phyloP scores from a whole-genome alignment of 2,797 vertebrate genomes.

The Siniperca undulata region DNA sequence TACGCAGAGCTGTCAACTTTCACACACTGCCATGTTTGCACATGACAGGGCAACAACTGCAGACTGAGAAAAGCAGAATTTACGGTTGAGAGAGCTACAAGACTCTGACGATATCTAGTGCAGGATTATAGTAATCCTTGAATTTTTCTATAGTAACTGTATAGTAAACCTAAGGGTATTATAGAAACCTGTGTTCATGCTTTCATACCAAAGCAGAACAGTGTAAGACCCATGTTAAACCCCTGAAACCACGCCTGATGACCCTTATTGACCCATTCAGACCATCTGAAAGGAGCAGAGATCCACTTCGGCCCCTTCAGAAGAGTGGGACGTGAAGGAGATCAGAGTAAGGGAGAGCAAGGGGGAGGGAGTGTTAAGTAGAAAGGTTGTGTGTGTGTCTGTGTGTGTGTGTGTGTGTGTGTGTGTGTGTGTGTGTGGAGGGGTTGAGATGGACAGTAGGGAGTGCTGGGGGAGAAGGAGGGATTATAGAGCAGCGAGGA shows the following conservation, averaged over 20 bases:
- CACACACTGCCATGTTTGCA: not conserved
- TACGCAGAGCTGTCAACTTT: conserved; percentile 13
- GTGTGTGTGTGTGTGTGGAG: not conserved
- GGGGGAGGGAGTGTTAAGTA: conserved; percentile 1
- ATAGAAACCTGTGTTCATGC: conserved; percentile 22
- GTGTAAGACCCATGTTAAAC: conserved; percentile 9
- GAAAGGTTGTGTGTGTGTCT: too few species aligned
- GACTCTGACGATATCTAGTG: conserved; percentile 29
- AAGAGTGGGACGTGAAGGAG: not conserved
- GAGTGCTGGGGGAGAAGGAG: conserved; percentile 36
- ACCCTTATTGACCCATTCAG: not conserved
- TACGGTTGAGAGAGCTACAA: conserved; percentile 27
- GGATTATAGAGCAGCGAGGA: conserved; percentile 60
- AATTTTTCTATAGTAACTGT: conserved; percentile 46
- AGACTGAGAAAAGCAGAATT: conserved; percentile 32
- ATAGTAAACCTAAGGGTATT: conserved; percentile 21
- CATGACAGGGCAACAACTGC: not conserved
- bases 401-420: not conserved
- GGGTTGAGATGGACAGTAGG: conserved; percentile 38
- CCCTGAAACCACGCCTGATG: not conserved
- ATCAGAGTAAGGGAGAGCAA: conserved; percentile 20
- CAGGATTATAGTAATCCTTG: conserved; percentile 63
- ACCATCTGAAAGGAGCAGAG: conserved; percentile 2
- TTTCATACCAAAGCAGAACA: conserved; percentile 7
- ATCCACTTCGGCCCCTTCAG: not conserved